Evolutionary conservation across 2,797 vertebrate genomes (phyloP).

Genomic region (Gorsachius magnificus): DNA sequence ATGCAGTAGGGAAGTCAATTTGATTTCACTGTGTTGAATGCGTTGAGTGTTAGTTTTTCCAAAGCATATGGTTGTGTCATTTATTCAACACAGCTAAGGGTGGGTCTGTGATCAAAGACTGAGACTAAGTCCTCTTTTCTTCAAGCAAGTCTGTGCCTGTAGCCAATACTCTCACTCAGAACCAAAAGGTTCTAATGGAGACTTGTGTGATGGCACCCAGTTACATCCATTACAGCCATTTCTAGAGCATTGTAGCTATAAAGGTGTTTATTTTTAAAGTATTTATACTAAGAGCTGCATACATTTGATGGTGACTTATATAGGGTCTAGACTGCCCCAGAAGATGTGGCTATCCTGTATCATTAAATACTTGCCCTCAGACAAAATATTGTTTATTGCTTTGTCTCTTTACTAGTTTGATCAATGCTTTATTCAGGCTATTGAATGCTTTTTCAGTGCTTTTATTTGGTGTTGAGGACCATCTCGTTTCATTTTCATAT

Average conservation of each 20-base stretch:
- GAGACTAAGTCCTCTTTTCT: neutral
- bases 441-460: neutral
- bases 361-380: neutral
- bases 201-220: neutral
- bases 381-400: neutral
- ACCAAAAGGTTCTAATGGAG: neutral
- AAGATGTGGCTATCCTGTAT: fast-evolving
- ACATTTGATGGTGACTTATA: neutral
- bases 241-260: neutral
- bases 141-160: neutral
- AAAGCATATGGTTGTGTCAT: neutral
- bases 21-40: neutral
- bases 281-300: neutral
- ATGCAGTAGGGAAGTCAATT: neutral
- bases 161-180: neutral
- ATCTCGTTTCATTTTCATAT: neutral
- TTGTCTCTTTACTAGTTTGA: neutral
- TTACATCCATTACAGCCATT: neutral
- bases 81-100: neutral
- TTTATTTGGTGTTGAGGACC: neutral
- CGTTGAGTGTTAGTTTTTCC: neutral
- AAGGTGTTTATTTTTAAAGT: neutral
- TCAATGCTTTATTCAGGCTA: neutral
- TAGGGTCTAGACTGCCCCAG: neutral
- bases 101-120: neutral